A percentile compares a stretch with the other conserved stretches of the same genome.
Evolutionary conservation across 1,140 invertebrate genomes (phyloP).

Genomic region (Spodoptera frugiperda): DNA sequence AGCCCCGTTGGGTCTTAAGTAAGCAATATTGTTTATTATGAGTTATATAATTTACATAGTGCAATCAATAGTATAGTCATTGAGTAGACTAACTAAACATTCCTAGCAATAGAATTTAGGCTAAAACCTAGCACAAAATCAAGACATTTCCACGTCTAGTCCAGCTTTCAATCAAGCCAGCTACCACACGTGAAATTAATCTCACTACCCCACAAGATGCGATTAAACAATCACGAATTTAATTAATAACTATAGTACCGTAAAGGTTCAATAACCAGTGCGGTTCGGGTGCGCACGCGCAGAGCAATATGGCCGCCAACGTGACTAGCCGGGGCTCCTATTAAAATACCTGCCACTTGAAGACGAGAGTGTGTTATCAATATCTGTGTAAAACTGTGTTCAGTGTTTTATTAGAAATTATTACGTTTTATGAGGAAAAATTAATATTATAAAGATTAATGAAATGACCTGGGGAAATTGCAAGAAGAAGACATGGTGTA

Average conservation of each 20-base stretch:
- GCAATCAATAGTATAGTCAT: too few relatives aligned
- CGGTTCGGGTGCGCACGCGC: slow-evolving; percentile 55
- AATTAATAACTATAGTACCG: slow-evolving; percentile 50
- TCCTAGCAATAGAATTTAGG: neutral
- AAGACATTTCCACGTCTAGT: neutral
- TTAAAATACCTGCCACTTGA: slow-evolving; percentile 72
- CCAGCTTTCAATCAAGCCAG: neutral
- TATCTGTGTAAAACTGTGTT: slow-evolving; percentile 22
- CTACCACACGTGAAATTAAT: slow-evolving; percentile 22
- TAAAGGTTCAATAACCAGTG: slow-evolving; percentile 54
- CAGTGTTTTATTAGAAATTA: neutral
- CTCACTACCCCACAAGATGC: slow-evolving; percentile 31
- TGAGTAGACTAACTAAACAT: too few relatives aligned
- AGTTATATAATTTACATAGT: too few relatives aligned
- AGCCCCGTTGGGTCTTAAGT: too few relatives aligned
- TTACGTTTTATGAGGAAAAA: too few relatives aligned
- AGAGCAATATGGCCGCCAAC: slow-evolving; percentile 54
- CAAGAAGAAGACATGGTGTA: too few relatives aligned
- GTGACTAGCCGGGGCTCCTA: slow-evolving; percentile 72
- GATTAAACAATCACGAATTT: slow-evolving; percentile 46
- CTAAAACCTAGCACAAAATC: neutral
- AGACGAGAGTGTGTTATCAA: slow-evolving; percentile 52
- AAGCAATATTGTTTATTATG: too few relatives aligned
- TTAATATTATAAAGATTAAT: too few relatives aligned
- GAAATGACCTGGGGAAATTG: too few relatives aligned